Base-by-base conservation (phyloP, 2,113 vertebrate genomes). In the Chloroceryle aenea region DNA sequence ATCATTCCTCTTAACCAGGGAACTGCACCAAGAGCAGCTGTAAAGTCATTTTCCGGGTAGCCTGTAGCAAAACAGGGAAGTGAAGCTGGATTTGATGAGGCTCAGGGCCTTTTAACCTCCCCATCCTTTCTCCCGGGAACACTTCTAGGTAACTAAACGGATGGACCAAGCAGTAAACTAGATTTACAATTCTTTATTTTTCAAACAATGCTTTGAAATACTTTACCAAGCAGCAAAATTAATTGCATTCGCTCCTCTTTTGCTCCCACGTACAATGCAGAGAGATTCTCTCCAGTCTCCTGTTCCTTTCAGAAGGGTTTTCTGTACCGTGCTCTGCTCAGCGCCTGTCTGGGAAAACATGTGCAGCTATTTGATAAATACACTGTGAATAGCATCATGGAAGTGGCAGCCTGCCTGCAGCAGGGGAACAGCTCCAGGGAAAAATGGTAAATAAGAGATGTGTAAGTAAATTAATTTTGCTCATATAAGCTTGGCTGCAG, bases 381-480 rank as follows among this genome's bases (percentile, higher is more conserved):
- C 1, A 14, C 75, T 67, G 69, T 45, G 42, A 50, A 91, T 79
- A 73, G 20, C 48, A 43, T 13, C 0, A 1, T 67, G 47, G 76
- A 76, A 91, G 94, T 72, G 71, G 50, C 59, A 68, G 45, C 25
- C 77, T 87, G 80, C 48, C 64, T 89, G 84, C 69, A 69, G 84
- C 77, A 73, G 62, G 64, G 66, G 48, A 89, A 40, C 16, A 85
- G 62, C 87, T 93, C 15, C 50, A 25, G 19, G 89, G 81, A 1
- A 73, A 91, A 94, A 89, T 27, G 66, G 85, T 66, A 87, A 95
- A 87, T 72, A 91, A 94, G 78, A 62, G 66, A 75, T 8, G 43
- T 73, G 42, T 87, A 85, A 94, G 89, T 85, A 89, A 83, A 91
- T 94, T 71, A 88, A 92, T 94, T 94, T 87, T 85, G 78, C 82